Evolutionary conservation across 2,888 invertebrate genomes (phyloP).

Genomic region (Taphrorychus bicolor): DNA sequence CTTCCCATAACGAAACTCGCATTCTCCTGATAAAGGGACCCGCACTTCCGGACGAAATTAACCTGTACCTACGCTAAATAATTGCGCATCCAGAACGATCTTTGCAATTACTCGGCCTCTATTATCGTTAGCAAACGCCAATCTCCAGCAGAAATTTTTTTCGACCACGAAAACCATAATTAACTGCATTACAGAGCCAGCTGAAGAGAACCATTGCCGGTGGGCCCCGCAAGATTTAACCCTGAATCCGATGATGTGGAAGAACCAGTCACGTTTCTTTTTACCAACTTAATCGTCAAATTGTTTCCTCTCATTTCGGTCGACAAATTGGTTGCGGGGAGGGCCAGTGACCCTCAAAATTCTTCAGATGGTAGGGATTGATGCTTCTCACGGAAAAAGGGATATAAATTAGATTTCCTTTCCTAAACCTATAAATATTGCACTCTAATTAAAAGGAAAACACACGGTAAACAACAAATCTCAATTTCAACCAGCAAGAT

Average conservation of each 20-base stretch:
- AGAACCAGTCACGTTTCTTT: neutral
- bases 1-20: too few relatives aligned
- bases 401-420: neutral
- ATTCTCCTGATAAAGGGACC: neutral
- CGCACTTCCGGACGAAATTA: neutral
- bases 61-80: neutral
- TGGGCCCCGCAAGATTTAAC: neutral
- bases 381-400: neutral
- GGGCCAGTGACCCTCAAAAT: neutral
- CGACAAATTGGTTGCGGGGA: neutral
- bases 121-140: neutral
- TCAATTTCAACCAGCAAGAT: conserved; percentile 13
- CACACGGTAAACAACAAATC: conserved; percentile 16
- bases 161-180: neutral
- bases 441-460: conserved; percentile 16
- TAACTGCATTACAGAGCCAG: neutral
- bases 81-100: neutral
- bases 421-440: conserved; percentile 10
- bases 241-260: neutral
- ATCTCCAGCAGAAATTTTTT: neutral
- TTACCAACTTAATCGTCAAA: neutral
- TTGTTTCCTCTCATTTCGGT: neutral
- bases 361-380: neutral
- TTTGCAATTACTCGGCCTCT: neutral
- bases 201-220: neutral